A percentile compares a stretch with the other conserved stretches of the same genome.
Evolutionary conservation across 2,797 vertebrate species (phyloP).

Genomic region (Valencia hispanica): DNA sequence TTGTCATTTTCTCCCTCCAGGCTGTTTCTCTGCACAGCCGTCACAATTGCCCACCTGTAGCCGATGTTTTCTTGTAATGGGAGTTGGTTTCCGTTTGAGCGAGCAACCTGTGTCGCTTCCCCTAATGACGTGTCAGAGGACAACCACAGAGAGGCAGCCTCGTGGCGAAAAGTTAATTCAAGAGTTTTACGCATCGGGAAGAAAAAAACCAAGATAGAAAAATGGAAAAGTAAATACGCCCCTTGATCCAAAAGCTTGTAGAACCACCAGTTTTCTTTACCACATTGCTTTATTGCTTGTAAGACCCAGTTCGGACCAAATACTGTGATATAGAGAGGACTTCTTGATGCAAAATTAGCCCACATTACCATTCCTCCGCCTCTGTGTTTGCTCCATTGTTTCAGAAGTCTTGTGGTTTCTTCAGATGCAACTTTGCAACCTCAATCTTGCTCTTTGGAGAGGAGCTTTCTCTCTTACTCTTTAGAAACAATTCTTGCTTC

Average conservation of each 20-base stretch:
- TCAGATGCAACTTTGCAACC: too few species aligned
- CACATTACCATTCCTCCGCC: not conserved
- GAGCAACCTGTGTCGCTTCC: conserved; percentile 69
- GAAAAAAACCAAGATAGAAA: too few species aligned
- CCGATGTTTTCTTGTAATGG: conserved; percentile 55
- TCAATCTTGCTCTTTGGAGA: too few species aligned
- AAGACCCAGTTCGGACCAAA: not conserved
- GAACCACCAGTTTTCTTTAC: too few species aligned
- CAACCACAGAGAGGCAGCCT: conserved; percentile 45
- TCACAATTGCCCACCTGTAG: conserved; percentile 82
- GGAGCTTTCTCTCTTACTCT: too few species aligned
- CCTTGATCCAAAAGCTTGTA: too few species aligned
- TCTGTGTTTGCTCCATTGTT: not conserved
- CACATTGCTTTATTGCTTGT: not conserved
- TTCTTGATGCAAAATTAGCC: not conserved
- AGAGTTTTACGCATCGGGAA: not conserved
- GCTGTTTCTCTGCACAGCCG: conserved; percentile 61
- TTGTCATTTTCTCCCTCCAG: conserved; percentile 72
- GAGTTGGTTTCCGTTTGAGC: conserved; percentile 73
- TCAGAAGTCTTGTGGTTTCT: too few species aligned
- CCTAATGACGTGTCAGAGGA: conserved; percentile 74
- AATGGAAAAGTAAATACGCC: too few species aligned
- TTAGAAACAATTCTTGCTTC: too few species aligned
- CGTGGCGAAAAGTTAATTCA: not conserved
- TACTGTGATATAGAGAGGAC: not conserved